These are phyloP conservation scores for Grammomys surdaster DNA, from an alignment of 2,113 vertebrate genomes.

Conservation along the genomic window DNA sequence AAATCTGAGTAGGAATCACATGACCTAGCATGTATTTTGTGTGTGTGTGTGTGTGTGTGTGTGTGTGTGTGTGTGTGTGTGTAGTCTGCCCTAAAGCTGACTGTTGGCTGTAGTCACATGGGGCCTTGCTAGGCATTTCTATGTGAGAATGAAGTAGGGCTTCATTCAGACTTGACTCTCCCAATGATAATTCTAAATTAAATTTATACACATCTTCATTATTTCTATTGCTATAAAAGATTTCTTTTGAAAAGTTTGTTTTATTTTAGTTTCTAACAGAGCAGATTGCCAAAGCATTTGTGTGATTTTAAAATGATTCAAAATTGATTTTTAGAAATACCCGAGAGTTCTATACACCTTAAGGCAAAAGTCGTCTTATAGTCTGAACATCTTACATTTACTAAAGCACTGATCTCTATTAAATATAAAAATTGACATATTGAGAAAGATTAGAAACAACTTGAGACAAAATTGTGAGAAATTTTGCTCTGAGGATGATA, in stretches of 20 bases:
- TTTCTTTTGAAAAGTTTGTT: slow-evolving; percentile 1
- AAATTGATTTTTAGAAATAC: slow-evolving; percentile 35
- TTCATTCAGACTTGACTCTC: slow-evolving; percentile 17
- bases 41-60: no score
- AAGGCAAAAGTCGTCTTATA: slow-evolving; percentile 25
- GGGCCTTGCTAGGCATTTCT: not conserved
- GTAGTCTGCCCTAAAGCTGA: not conserved
- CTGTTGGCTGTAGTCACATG: not conserved
- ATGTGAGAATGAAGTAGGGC: not conserved
- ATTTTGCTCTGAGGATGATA: not conserved
- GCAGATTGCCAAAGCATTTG: not conserved
- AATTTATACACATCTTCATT: slow-evolving; percentile 27
- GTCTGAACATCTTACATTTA: slow-evolving; percentile 30
- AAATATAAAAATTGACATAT: slow-evolving; percentile 3
- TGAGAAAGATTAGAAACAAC: slow-evolving; percentile 9
- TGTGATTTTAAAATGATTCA: not conserved
- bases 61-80: not conserved
- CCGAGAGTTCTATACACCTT: not conserved
- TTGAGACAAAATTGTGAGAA: slow-evolving; percentile 31
- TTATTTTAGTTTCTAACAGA: slow-evolving; percentile 42
- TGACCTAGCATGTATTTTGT: not conserved
- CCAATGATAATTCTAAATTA: not conserved
- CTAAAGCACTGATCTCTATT: not conserved
- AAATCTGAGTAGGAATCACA: not conserved
- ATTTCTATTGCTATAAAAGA: not conserved